Percentiles rank a stretch among this genome's conserved stretches.
These are phyloP conservation scores for Leptura quadrifasciata DNA, from an alignment of 2,888 invertebrate genomes.

Conservation along the genomic window DNA sequence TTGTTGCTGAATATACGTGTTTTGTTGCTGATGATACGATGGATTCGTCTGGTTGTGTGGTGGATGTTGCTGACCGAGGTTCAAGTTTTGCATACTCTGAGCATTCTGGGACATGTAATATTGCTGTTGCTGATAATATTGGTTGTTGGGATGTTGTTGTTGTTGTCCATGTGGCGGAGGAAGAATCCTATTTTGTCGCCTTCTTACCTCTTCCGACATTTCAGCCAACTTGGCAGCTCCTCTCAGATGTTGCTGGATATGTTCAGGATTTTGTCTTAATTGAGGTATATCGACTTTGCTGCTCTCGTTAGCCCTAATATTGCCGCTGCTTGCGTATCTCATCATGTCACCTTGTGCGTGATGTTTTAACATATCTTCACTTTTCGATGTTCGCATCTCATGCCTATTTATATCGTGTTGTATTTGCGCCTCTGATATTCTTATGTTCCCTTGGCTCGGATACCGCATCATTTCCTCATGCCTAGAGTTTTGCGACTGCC, in stretches of 20 bases:
- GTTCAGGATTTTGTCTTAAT: conserved; percentile 60
- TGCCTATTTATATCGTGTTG: conserved; percentile 66
- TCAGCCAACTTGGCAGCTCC: conserved; percentile 84
- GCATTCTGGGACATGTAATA: conserved; percentile 69
- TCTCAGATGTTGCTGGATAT: conserved; percentile 60
- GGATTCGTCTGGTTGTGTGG: conserved; percentile 23
- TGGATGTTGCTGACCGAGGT: conserved; percentile 53
- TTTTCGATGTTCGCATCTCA: conserved; percentile 70
- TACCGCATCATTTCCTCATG: conserved; percentile 70
- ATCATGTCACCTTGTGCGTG: conserved; percentile 64
- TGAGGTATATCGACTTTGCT: conserved; percentile 65
- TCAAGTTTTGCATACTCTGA: conserved; percentile 71
- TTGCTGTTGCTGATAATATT: conserved; percentile 61
- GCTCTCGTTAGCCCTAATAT: conserved; percentile 69
- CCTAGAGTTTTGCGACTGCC: conserved; percentile 67
- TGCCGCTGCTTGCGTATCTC: conserved; percentile 71
- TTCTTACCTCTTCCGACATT: conserved; percentile 86
- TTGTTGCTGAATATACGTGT: conserved; percentile 57
- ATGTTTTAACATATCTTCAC: conserved; percentile 70
- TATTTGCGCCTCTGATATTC: conserved; percentile 66
- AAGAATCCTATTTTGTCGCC: conserved; percentile 75
- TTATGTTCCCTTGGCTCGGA: conserved; percentile 67
- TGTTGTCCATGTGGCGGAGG: conserved; percentile 64
- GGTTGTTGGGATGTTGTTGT: conserved; percentile 64
- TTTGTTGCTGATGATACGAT: conserved; percentile 43